Evolutionary conservation across 2,888 invertebrate species (phyloP).

Genomic region (Netelia fuscicornis): DNA sequence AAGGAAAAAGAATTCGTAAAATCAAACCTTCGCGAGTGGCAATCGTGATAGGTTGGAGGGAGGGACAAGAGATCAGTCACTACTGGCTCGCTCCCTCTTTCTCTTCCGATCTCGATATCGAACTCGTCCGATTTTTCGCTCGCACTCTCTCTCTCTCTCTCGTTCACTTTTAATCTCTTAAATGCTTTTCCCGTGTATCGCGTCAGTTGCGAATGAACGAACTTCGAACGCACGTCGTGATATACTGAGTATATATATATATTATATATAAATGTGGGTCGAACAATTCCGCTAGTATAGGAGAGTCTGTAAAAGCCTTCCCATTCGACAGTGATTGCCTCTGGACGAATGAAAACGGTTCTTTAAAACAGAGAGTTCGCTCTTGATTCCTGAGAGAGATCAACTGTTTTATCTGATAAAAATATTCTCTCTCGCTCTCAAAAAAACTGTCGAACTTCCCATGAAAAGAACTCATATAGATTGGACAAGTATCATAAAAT

Average conservation of each 20-base stretch:
- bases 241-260: constrained; percentile 17
- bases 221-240: constrained; percentile 67
- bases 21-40: constrained; percentile 27
- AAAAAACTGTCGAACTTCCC: background rate
- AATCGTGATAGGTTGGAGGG: constrained; percentile 28
- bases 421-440: background rate
- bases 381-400: background rate
- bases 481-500: background rate
- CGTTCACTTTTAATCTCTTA: constrained; percentile 75
- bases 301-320: constrained; percentile 3
- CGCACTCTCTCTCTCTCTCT: constrained; percentile 43
- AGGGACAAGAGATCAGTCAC: constrained; percentile 43
- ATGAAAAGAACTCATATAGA: background rate
- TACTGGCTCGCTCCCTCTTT: constrained; percentile 29
- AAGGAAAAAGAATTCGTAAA: constrained; percentile 31
- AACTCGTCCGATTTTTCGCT: constrained; percentile 10
- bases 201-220: constrained; percentile 74
- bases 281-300: background rate
- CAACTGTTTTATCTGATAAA: background rate
- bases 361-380: background rate
- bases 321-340: background rate
- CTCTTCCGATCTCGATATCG: constrained; percentile 35
- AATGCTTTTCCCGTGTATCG: constrained; percentile 78
- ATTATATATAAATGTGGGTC: background rate
- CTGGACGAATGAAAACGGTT: constrained; percentile 1